Base-by-base conservation (phyloP, 1,140 invertebrate genomes). In the Heliconius hewitsoni region DNA sequence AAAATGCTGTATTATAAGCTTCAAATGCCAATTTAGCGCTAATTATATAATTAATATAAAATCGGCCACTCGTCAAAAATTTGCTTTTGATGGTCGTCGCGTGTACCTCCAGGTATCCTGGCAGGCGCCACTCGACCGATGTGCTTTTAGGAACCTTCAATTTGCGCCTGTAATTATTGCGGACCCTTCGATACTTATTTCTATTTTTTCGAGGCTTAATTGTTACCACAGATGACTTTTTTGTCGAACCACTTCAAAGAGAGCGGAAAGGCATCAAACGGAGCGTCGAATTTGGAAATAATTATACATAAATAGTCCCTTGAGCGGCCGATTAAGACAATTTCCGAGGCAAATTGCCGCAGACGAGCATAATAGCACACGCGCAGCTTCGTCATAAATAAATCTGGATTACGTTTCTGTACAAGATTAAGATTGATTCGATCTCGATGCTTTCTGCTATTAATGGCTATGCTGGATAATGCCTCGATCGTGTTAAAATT, bases 301-400 rank as follows among this genome's bases (percentile, higher is more conserved):
- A 94, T 94, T 94, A 94, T 94, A 94, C 91, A 94, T 94, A 94
- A 94, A 94, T 94, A 94, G 93, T 94, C 93, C 93, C 93, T 94
- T 94, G 93, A 94, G 93, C 93, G 93, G 89, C 86, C 92, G 92
- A 94, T 94, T 94, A 94, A 94, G 91, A 94, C 92, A 94, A 94
- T 94, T 94, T 93, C 92, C 91, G 90, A 93, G 86, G 92, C 90
- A 94, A 94, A 94, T 94, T 94, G 93, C 93, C 86, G 91, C 93
- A 92, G 93, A 94, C 93, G 93, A 91, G 89, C 84, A 94, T 94
- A 94, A 94, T 94, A 94, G 93, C 93, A 93, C 91, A 94, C 93
- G 91, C 89, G 86, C 89, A 86, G 71, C 89, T 89, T 89, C 86
- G 87, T 94, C 93, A 93, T 94, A 94, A 94, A 94, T 94, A 94